These are phyloP conservation scores for Aleadryas rufinucha DNA, from an alignment of 2,113 vertebrate species.

Conservation along the genomic window DNA sequence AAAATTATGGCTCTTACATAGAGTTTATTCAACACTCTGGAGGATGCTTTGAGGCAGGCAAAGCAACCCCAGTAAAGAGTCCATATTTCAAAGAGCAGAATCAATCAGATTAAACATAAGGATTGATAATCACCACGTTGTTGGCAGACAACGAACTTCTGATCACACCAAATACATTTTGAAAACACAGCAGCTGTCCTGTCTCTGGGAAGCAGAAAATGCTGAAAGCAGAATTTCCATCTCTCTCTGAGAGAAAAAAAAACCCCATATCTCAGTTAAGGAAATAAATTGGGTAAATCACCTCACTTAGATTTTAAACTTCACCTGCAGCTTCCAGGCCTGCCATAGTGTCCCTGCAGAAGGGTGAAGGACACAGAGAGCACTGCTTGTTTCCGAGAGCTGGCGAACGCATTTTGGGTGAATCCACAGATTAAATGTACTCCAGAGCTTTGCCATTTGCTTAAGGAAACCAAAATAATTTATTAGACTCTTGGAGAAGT, in stretches of 20 bases:
- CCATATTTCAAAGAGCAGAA: neutral
- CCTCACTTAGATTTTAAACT: neutral
- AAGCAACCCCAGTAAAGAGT: neutral
- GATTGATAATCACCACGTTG: neutral
- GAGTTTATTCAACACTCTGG: neutral
- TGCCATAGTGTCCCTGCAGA: accelerated
- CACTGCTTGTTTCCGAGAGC: accelerated
- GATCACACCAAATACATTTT: neutral
- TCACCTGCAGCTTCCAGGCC: neutral
- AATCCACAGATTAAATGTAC: neutral
- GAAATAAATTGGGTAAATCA: neutral
- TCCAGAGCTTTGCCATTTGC: neutral
- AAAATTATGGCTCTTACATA: neutral
- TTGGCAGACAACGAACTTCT: neutral
- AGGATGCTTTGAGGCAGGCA: neutral
- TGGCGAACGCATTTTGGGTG: neutral
- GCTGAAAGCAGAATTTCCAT: neutral
- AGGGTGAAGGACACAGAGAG: accelerated
- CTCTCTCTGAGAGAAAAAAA: neutral
- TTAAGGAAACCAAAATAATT: neutral
- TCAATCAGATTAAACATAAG: neutral
- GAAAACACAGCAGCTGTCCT: neutral
- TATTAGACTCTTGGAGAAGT: neutral
- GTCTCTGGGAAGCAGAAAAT: neutral
- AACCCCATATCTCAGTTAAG: neutral